These are phyloP conservation scores for Chironex yamaguchii DNA, from an alignment of 30 jellyfish, hydroid and myxozoan species.

Conservation along the genomic window DNA sequence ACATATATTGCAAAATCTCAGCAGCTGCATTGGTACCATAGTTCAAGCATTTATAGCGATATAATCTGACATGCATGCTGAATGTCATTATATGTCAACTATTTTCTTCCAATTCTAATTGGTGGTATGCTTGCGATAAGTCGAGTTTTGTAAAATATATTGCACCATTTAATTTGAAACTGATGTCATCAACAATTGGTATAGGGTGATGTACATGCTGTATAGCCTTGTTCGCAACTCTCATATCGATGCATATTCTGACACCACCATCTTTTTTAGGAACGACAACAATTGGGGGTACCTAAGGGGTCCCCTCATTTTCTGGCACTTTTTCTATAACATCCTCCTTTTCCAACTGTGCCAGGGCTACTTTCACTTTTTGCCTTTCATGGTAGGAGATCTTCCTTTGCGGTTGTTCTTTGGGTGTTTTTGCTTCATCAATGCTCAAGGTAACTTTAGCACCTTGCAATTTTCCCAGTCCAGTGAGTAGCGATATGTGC, in stretches of 20 bases:
- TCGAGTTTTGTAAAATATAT: slow-evolving; percentile 43
- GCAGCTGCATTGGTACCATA: slow-evolving; percentile 61
- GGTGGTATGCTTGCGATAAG: slow-evolving; percentile 57
- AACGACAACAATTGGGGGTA: slow-evolving; percentile 55
- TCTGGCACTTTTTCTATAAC: slow-evolving; percentile 59
- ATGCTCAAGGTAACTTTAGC: slow-evolving; percentile 12
- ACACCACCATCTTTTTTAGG: slow-evolving; percentile 33
- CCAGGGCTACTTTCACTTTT: slow-evolving; percentile 29
- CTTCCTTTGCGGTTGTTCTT: slow-evolving; percentile 45
- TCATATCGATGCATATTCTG: slow-evolving; percentile 59
- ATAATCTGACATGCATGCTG: slow-evolving; percentile 39
- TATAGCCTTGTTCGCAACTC: slow-evolving; percentile 54
- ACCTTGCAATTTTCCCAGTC: slow-evolving; percentile 16
- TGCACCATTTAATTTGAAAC: slow-evolving; percentile 47
- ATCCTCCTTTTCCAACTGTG: slow-evolving; percentile 30
- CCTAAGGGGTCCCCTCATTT: slow-evolving; percentile 68
- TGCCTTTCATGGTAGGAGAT: slow-evolving; percentile 30
- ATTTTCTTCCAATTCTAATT: slow-evolving; percentile 38
- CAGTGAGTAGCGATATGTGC: not conserved
- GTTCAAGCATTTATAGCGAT: slow-evolving; percentile 21
- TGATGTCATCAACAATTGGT: slow-evolving; percentile 67
- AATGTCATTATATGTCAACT: slow-evolving; percentile 58
- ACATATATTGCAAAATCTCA: slow-evolving; percentile 35
- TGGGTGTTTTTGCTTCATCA: slow-evolving; percentile 9
- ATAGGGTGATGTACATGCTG: slow-evolving; percentile 44